These are phyloP conservation scores for Zapornia atra DNA, from an alignment of 2,113 vertebrate species.

Conservation along the genomic window DNA sequence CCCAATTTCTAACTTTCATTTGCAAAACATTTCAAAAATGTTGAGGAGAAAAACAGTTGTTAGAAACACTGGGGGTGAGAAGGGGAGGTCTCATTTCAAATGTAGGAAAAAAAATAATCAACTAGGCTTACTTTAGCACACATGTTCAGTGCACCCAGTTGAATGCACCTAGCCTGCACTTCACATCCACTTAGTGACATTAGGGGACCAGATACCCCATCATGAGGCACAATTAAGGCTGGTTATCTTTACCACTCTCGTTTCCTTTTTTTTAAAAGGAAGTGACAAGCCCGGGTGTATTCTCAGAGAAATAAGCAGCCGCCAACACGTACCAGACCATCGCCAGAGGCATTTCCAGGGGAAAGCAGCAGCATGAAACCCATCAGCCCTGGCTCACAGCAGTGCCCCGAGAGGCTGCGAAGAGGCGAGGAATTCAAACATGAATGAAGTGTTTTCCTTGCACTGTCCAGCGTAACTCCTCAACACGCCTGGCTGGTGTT, in stretches of 20 bases:
- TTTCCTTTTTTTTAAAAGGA: not conserved
- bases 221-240: not conserved
- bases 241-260: not conserved
- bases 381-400: not conserved
- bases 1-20: not conserved
- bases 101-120: not conserved
- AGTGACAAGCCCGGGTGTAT: not conserved
- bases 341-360: not conserved
- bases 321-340: fast-evolving
- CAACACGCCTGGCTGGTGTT: not conserved
- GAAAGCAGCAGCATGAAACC: not conserved
- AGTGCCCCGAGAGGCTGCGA: fast-evolving
- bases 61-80: not conserved
- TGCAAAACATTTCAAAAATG: not conserved
- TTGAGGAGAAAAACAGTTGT: not conserved
- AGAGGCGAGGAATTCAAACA: not conserved
- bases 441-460: constrained; percentile 25
- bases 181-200: not conserved
- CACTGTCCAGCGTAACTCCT: constrained; percentile 6
- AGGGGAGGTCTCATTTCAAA: not conserved
- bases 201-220: not conserved
- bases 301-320: not conserved
- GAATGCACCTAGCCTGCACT: not conserved
- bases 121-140: not conserved
- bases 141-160: fast-evolving